Conservation (phyloP, 1,140 invertebrate genomes). For the Antheraea pernyi region DNA sequence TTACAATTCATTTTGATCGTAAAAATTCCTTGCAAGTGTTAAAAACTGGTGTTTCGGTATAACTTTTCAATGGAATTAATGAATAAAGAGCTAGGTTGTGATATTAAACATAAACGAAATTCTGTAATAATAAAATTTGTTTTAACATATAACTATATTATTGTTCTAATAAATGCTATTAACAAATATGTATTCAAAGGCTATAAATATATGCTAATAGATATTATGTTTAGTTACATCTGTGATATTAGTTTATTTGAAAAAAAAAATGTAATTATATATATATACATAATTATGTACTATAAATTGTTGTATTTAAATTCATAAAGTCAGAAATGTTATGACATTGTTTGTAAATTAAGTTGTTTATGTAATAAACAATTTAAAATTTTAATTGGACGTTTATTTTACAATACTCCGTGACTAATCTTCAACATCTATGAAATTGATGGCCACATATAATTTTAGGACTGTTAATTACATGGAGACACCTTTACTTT, state of each 20-base stretch:
- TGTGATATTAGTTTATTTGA: constrained; percentile 65
- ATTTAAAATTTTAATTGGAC: constrained; percentile 38
- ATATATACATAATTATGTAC: constrained; percentile 42
- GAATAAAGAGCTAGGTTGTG: constrained; percentile 25
- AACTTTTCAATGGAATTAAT: not conserved
- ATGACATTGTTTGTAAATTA: constrained; percentile 60
- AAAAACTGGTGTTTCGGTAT: not conserved
- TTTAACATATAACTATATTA: constrained; percentile 15
- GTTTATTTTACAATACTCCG: constrained; percentile 15
- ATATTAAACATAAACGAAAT: constrained; percentile 27
- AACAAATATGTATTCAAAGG: constrained; percentile 22
- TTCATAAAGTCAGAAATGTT: constrained; percentile 54
- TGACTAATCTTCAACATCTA: not conserved
- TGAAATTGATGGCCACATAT: not conserved
- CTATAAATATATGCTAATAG: constrained; percentile 9
- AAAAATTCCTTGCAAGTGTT: not conserved
- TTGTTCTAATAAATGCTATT: constrained; percentile 23
- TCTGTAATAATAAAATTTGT: constrained; percentile 9
- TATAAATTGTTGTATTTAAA: constrained; percentile 57
- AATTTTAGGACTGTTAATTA: too few species aligned
- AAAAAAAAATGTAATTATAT: constrained; percentile 33
- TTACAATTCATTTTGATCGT: not conserved
- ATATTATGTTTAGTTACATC: constrained; percentile 25
- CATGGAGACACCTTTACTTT: too few species aligned
- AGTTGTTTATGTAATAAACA: constrained; percentile 74